Evolutionary conservation across 2,888 invertebrate species (phyloP), one percentile per base, ranked within the genome.

Genomic region (Quadroppia sp.): DNA sequence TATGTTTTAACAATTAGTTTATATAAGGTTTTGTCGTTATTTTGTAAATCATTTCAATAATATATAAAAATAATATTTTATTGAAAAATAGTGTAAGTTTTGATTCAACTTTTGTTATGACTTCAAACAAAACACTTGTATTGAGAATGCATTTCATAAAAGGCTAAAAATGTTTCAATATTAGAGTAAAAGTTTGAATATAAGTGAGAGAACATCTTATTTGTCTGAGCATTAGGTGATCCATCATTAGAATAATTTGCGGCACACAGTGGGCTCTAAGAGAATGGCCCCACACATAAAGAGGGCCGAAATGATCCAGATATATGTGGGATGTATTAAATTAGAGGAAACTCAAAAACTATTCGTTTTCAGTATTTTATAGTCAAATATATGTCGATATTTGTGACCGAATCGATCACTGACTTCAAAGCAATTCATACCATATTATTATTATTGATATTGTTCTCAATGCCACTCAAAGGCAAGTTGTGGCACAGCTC

Each of bases 201-300:
- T 30, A 61, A 30, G 32, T 28, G 32, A 6, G n/a, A 32, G 17
- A 9, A 61, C 61, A 61, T 61, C 61, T 61, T 61, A 61, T 61
- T 61, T 61, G 30, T 61, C 1, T 32, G 7, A 61, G 61, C 15
- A 61, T 32, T 61, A 30, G 61, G 32, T 61, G 61, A 61, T 61
- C 61, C 61, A 61, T 61, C 61, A 61, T n/a, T 15, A n/a, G 7
- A 30, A 32, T 17, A 61, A 61, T 61, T 61, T 61, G 61, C 61
- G 61, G 61, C 32, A 61, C 61, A 13, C 61, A 61, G 61, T 61
- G 61, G 61, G 61, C 17, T 30, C 32, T 61, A 32, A 61, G 32
- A 32, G 32, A 61, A 28, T 9, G 61, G 61, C 61, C 61, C 61
- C 61, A 61, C 61, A 61, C 32, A 61, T 1, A 32, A 56, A n/a